Evolutionary conservation across 2,888 invertebrate species (phyloP).

Genomic region (Lacanobia oleracea): DNA sequence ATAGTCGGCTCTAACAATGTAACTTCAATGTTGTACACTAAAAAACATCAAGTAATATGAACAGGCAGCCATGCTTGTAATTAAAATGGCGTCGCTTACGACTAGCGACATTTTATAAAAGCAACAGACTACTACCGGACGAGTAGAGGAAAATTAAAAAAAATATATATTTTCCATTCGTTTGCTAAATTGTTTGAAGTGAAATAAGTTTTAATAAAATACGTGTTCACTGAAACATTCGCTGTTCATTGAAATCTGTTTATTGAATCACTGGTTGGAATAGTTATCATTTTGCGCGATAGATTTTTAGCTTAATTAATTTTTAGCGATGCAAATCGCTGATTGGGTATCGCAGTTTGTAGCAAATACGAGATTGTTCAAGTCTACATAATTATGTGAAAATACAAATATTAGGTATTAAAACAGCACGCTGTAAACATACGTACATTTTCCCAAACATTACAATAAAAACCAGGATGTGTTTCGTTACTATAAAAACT

Average conservation of each 20-base stretch:
- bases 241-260: slow-evolving; percentile 26
- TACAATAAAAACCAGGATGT: neutral
- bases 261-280: slow-evolving; percentile 26
- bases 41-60: neutral
- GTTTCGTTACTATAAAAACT: neutral
- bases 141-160: slow-evolving; percentile 26
- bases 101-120: slow-evolving; percentile 1
- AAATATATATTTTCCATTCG: slow-evolving; percentile 35
- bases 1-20: neutral
- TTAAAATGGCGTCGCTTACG: slow-evolving; percentile 39
- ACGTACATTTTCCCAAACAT: neutral
- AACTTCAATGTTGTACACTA: neutral
- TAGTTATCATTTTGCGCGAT: slow-evolving; percentile 5
- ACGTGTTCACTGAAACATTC: slow-evolving; percentile 34
- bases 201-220: slow-evolving; percentile 21
- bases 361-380: neutral
- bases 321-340: neutral
- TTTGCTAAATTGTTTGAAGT: slow-evolving; percentile 26
- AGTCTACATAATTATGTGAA: neutral
- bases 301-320: neutral
- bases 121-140: slow-evolving; percentile 1
- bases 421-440: neutral
- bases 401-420: neutral
- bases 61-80: slow-evolving; percentile 40
- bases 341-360: neutral